These are phyloP conservation scores for Myrmophylax atrothorax DNA, from an alignment of 2,113 vertebrate species.

Conservation along the genomic window DNA sequence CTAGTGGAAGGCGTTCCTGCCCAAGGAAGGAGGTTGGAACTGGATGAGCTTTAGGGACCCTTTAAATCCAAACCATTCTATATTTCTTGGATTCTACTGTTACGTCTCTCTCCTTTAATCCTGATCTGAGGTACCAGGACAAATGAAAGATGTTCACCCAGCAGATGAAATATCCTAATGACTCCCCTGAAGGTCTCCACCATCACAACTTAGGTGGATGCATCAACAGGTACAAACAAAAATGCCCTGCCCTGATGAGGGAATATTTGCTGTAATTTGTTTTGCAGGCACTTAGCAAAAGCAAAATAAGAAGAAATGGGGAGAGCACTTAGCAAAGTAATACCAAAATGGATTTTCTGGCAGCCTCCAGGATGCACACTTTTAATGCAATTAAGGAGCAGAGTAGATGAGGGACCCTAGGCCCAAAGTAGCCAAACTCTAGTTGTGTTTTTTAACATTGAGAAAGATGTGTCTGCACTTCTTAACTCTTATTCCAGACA, in stretches of 20 bases:
- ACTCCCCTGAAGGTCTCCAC: background rate
- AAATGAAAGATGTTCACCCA: background rate
- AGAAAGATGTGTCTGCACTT: background rate
- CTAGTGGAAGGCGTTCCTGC: background rate
- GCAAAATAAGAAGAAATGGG: background rate
- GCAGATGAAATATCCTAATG: background rate
- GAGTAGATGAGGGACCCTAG: background rate
- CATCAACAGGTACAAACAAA: background rate
- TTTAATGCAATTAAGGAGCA: background rate
- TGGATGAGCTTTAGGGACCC: background rate
- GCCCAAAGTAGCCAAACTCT: background rate
- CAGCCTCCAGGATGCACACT: background rate
- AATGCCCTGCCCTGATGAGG: background rate
- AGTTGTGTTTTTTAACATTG: background rate
- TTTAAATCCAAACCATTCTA: background rate
- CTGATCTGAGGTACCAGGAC: background rate
- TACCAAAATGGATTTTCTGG: background rate
- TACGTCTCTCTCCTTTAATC: background rate
- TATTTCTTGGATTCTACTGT: background rate
- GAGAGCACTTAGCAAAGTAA: background rate
- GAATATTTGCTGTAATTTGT: constrained; percentile 16
- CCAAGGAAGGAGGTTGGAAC: background rate
- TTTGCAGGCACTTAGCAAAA: constrained; percentile 27
- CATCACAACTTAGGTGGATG: background rate
- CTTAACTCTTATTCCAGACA: background rate